Conservation (phyloP, 2,113 vertebrate genomes). For the Pseudolaguvia tuberculata region DNA sequence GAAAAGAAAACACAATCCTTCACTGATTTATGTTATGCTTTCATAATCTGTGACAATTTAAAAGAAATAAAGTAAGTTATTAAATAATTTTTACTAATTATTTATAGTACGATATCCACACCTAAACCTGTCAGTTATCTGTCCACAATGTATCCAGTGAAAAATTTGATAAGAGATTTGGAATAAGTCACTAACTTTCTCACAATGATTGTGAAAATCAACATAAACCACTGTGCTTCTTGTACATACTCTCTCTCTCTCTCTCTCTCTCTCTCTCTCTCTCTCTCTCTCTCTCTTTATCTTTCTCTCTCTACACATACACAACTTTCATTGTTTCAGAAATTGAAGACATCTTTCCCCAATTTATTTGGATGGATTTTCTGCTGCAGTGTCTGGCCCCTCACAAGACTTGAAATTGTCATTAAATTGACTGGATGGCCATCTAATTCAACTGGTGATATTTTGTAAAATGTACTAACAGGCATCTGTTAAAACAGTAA, state of each 20-base stretch:
- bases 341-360: constrained; percentile 52
- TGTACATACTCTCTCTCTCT: constrained; percentile 47
- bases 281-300: too few species aligned
- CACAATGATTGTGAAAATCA: constrained; percentile 45
- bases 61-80: not conserved
- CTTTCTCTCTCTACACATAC: not conserved
- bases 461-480: constrained; percentile 4
- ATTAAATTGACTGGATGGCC: constrained; percentile 10
- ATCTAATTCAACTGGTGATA: constrained; percentile 12
- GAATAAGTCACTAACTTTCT: constrained; percentile 33
- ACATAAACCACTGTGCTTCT: constrained; percentile 45
- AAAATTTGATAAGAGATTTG: constrained; percentile 52
- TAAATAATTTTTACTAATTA: constrained; percentile 21
- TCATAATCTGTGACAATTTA: constrained; percentile 16
- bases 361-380: constrained; percentile 37
- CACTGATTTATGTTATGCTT: constrained; percentile 5
- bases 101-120: constrained; percentile 29
- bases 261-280: too few species aligned
- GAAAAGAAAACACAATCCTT: not conserved
- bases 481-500: constrained; percentile 6
- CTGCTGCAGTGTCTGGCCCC: not conserved
- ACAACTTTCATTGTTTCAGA: constrained; percentile 48
- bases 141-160: constrained; percentile 51
- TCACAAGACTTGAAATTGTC: not conserved
- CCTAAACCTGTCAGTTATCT: constrained; percentile 52